Evolutionary conservation across 1,140 invertebrate genomes (phyloP).

Genomic region (Anoplolepis gracilipes): DNA sequence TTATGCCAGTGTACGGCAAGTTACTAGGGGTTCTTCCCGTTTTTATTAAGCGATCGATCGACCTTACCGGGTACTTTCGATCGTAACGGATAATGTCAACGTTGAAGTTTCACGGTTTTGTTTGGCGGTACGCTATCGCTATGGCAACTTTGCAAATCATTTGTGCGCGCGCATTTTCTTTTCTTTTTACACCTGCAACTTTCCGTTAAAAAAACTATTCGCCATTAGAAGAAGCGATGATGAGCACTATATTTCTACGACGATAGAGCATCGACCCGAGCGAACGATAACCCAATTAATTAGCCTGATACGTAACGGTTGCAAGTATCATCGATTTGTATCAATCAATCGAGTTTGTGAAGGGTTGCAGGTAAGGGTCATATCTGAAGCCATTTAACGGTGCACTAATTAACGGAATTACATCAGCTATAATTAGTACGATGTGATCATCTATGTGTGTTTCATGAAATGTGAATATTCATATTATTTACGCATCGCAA

Average conservation of each 20-base stretch:
- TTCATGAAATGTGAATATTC: not conserved
- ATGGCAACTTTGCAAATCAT: slow-evolving; percentile 63
- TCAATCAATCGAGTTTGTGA: slow-evolving; percentile 39
- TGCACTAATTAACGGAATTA: slow-evolving; percentile 46
- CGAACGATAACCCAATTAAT: slow-evolving; percentile 51
- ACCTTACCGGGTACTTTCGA: slow-evolving; percentile 62
- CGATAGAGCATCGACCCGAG: not conserved
- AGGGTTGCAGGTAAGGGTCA: slow-evolving; percentile 22
- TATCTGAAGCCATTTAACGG: slow-evolving; percentile 44
- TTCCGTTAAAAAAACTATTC: not conserved
- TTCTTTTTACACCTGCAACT: not conserved
- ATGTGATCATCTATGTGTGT: slow-evolving; percentile 6
- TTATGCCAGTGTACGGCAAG: not conserved
- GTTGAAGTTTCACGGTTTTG: slow-evolving; percentile 65
- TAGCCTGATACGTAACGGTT: slow-evolving; percentile 33
- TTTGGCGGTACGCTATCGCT: slow-evolving; percentile 65
- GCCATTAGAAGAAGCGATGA: not conserved
- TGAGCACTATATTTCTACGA: not conserved
- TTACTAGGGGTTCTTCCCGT: slow-evolving; percentile 25
- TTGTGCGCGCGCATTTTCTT: slow-evolving; percentile 42
- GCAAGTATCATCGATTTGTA: slow-evolving; percentile 52
- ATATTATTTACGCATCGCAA: slow-evolving; percentile 29
- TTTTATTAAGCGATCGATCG: slow-evolving; percentile 63
- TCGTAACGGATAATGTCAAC: slow-evolving; percentile 63
- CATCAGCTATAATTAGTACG: slow-evolving; percentile 51